Evolutionary conservation across 2,888 invertebrate genomes (phyloP), one percentile per base, ranked within the genome.

Genomic region (Matsumyia berberina): DNA sequence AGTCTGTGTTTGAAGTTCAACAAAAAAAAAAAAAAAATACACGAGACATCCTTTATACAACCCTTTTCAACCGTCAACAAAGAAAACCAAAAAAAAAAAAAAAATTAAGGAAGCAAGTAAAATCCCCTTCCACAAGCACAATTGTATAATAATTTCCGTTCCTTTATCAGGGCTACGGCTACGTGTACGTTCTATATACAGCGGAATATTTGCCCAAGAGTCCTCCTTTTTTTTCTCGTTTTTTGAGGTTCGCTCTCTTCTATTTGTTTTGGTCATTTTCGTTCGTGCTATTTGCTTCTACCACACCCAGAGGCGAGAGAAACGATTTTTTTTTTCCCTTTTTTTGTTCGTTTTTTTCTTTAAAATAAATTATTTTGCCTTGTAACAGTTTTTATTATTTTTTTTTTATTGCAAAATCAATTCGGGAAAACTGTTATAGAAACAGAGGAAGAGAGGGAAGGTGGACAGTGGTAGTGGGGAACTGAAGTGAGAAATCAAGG

Each of bases 261-360:
- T 83, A 67, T 83, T 83, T 78, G 73, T 73, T 73, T 83, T 83
- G 78, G 83, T 83, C 83, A 69, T 83, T 83, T 78, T 78, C 35
- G 69, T 79, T 79, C 62, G 58, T 73, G 67, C 53, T 78, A 74
- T 78, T 81, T 81, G 76, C 69, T 81, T 72, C 55, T 57, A 78
- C 82, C 83, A 67, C 78, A 73, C 72, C 73, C 67, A 49, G 53
- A 57, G 83, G 78, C 67, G 39, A 49, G 58, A 73, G 55, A 62
- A 58, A 55, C 15, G 29, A 39, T 37, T 51, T 69, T 74, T 44
- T 70, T 70, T 55, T 37, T 64, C 39, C 39, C 39, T 39, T 5
- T 39, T 39, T 11, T 11, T 11, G 2, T 1, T 53, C 17, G 29
- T 17, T 78, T 57, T 74, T 72, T 31, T 42, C 31, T 77, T 39